phyloP scores from a whole-genome alignment of 2,113 vertebrate genomes.

The Thalassoma bifasciatum region DNA sequence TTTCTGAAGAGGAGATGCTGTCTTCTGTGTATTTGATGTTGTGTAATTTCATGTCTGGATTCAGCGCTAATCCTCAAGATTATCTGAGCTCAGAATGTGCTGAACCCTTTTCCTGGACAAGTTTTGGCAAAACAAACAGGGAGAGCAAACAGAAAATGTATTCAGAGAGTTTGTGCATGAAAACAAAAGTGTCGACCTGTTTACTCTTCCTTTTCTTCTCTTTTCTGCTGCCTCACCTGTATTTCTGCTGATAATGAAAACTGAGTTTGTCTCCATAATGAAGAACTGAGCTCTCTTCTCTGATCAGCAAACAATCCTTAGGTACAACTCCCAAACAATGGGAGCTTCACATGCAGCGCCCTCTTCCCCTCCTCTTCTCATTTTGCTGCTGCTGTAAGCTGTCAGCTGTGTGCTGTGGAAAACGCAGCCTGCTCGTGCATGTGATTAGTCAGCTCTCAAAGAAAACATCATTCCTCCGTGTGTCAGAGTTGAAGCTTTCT shows the following conservation, averaged over 20 bases:
- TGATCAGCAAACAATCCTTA: constrained; percentile 35
- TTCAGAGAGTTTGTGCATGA: constrained; percentile 12
- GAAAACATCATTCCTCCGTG: neutral
- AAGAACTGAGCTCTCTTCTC: constrained; percentile 31
- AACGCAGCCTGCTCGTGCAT: constrained; percentile 14
- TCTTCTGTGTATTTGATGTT: neutral
- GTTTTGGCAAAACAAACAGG: constrained; percentile 9
- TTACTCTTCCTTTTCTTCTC: constrained; percentile 11
- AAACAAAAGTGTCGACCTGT: constrained; percentile 38
- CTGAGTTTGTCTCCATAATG: constrained; percentile 43
- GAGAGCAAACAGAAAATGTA: constrained; percentile 14
- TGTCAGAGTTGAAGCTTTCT: neutral
- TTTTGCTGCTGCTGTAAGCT: constrained; percentile 30
- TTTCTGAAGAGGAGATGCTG: too few species aligned
- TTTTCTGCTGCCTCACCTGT: constrained; percentile 29
- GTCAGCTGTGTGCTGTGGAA: constrained; percentile 17
- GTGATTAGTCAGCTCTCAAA: constrained; percentile 35
- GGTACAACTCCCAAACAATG: constrained; percentile 22
- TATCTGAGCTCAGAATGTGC: neutral
- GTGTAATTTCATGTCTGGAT: neutral
- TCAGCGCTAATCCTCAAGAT: neutral
- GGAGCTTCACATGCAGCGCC: neutral
- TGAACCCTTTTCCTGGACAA: neutral
- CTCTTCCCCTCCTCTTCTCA: constrained; percentile 10
- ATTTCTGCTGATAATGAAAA: constrained; percentile 65